Percentiles rank a stretch among this genome's conserved stretches.
These are phyloP conservation scores for Siniperca chuatsi DNA, from an alignment of 2,113 vertebrate species.

Conservation along the genomic window DNA sequence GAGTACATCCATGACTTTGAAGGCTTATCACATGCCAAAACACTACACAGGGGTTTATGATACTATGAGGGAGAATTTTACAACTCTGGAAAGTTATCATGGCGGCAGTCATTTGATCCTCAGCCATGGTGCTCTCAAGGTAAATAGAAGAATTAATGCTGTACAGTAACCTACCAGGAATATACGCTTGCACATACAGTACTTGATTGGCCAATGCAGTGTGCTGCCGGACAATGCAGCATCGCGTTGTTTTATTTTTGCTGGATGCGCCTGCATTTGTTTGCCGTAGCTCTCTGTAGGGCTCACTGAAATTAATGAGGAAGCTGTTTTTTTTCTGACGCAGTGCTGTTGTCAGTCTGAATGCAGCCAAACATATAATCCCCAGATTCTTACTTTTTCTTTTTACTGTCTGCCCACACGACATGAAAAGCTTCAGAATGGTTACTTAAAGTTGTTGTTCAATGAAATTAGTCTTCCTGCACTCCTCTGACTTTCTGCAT, in stretches of 20 bases:
- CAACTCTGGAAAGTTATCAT: conserved; percentile 13
- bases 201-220: neutral
- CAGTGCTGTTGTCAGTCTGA: neutral
- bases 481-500: neutral
- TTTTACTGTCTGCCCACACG: neutral
- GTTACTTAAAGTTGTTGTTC: conserved; percentile 4
- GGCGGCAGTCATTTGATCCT: conserved; percentile 36
- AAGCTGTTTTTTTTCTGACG: neutral
- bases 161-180: neutral
- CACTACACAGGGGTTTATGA: conserved; percentile 6
- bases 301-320: neutral
- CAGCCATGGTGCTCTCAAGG: neutral
- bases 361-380: neutral
- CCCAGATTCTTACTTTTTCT: conserved; percentile 1
- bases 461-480: conserved; percentile 3
- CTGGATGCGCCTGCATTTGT: neutral
- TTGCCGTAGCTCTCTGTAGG: neutral
- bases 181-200: neutral
- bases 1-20: conserved; percentile 50
- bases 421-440: neutral
- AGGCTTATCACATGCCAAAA: conserved; percentile 60
- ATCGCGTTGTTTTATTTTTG: neutral
- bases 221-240: neutral
- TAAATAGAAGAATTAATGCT: conserved; percentile 38
- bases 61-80: neutral